A percentile compares a stretch with the other conserved stretches of the same genome.
phyloP scores from a whole-genome alignment of 2,888 invertebrate species.

The Sphaeridia pumilis region DNA sequence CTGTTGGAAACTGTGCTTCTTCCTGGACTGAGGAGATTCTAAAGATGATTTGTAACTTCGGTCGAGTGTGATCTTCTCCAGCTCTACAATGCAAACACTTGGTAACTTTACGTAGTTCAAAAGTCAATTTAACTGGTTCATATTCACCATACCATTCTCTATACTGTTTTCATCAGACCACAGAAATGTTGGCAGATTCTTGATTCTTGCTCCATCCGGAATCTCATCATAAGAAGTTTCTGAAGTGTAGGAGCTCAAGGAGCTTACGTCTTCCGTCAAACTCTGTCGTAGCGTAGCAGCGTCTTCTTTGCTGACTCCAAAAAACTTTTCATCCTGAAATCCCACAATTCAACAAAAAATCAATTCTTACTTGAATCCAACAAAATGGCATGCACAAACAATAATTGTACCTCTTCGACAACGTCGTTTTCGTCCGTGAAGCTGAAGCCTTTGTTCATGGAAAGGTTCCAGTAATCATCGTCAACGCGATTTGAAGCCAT shows the following conservation, averaged over 20 bases:
- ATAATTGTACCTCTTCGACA: constrained; percentile 54
- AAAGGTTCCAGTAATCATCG: constrained; percentile 53
- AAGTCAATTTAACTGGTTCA: background rate
- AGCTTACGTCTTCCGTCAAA: constrained; percentile 30
- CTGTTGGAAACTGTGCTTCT: too few relatives aligned
- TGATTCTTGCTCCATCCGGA: constrained; percentile 20
- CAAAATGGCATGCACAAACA: constrained; percentile 4
- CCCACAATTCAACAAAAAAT: too few relatives aligned
- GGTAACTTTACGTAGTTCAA: too few relatives aligned
- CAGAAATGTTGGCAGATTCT: constrained; percentile 29
- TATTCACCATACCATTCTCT: constrained; percentile 27
- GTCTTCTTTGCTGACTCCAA: constrained; percentile 23
- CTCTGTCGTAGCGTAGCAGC: constrained; percentile 28
- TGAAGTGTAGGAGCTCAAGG: constrained; percentile 29
- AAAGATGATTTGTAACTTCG: constrained; percentile 11
- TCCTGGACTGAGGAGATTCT: too few relatives aligned
- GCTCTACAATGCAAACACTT: constrained; percentile 10
- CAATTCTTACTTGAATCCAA: too few relatives aligned
- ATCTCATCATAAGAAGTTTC: constrained; percentile 31
- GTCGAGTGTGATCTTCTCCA: constrained; percentile 20
- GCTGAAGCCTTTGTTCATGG: constrained; percentile 51
- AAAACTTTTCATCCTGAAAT: constrained; percentile 25
- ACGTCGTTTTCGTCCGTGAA: constrained; percentile 51
- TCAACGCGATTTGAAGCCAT: constrained; percentile 29
- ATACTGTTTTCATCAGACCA: constrained; percentile 27